A percentile compares a stretch with the other conserved stretches of the same genome.
Conservation (phyloP, 2,113 vertebrate genomes). For the Dunckerocampus dactyliophorus region DNA sequence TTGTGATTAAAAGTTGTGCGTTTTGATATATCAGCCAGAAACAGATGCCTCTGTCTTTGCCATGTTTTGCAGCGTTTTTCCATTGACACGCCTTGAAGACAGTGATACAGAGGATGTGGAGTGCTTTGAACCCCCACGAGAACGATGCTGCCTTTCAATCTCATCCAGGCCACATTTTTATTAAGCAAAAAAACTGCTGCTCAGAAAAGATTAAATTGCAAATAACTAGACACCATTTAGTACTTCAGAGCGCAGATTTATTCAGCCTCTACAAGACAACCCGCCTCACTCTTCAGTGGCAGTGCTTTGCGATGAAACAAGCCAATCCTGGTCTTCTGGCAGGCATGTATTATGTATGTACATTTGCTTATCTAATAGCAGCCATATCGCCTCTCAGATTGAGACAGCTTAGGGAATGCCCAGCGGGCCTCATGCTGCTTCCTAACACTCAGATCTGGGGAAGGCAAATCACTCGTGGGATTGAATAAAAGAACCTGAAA, state of each 20-base stretch:
- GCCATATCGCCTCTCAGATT: conserved; percentile 55
- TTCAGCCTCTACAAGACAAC: conserved; percentile 21
- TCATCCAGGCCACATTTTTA: conserved; percentile 32
- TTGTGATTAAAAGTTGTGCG: conserved; percentile 30
- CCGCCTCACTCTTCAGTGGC: conserved; percentile 2
- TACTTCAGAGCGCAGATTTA: conserved; percentile 16
- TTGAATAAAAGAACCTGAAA: conserved; percentile 31
- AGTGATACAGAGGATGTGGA: conserved; percentile 36
- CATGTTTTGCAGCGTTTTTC: conserved; percentile 34
- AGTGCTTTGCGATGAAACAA: conserved; percentile 26
- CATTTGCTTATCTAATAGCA: conserved; percentile 64
- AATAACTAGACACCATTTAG: conserved; percentile 35
- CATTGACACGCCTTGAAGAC: conserved; percentile 35
- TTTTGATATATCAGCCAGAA: conserved; percentile 57
- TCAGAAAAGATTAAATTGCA: conserved; percentile 37
- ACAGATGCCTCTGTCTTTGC: conserved; percentile 51
- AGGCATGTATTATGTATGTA: conserved; percentile 51
- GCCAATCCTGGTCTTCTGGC: conserved; percentile 25
- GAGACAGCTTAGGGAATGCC: conserved; percentile 46
- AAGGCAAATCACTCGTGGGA: conserved; percentile 30
- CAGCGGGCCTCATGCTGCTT: conserved; percentile 22
- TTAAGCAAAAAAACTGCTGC: conserved; percentile 10
- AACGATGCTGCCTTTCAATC: conserved; percentile 31
- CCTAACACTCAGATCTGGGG: conserved; percentile 52
- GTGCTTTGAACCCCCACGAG: conserved; percentile 42